These are phyloP conservation scores for Cebus imitator DNA, from an alignment of 2,113 vertebrate genomes.

Conservation along the genomic window DNA sequence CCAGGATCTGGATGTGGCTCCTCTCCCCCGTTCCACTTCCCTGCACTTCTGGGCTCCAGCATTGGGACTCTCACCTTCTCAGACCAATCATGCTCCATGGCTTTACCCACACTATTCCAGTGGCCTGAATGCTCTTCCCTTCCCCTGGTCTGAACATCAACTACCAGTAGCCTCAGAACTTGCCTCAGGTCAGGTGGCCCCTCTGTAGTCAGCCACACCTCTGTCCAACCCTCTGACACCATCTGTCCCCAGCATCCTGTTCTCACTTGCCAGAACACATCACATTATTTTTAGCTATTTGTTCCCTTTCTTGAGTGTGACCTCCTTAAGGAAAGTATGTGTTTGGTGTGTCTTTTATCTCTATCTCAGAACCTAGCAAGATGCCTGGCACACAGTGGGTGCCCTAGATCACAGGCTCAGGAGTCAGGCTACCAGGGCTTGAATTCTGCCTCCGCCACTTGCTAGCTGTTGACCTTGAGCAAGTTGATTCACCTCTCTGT, in stretches of 20 bases:
- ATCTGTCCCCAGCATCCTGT: background rate
- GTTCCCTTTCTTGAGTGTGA: background rate
- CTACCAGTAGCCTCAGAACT: background rate
- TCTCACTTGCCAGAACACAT: background rate
- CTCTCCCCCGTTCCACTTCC: background rate
- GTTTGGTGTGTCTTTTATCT: slow-evolving; percentile 37
- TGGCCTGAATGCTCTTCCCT: background rate
- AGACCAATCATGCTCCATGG: background rate
- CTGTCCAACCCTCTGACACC: background rate
- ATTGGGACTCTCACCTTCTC: background rate
- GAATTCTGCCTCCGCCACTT: background rate
- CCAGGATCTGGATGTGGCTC: background rate
- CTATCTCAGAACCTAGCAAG: background rate
- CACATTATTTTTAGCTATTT: background rate
- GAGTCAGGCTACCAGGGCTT: background rate
- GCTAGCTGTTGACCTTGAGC: background rate
- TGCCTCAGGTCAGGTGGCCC: background rate
- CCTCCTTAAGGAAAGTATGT: background rate
- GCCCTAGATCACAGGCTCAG: background rate
- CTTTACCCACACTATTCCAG: background rate
- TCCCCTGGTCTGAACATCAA: background rate
- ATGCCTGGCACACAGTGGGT: background rate
- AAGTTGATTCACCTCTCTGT: background rate
- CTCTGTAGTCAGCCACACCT: background rate
- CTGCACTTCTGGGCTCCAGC: background rate